These are phyloP conservation scores for Mugil cephalus DNA, from an alignment of 2,113 vertebrate genomes.

Conservation along the genomic window DNA sequence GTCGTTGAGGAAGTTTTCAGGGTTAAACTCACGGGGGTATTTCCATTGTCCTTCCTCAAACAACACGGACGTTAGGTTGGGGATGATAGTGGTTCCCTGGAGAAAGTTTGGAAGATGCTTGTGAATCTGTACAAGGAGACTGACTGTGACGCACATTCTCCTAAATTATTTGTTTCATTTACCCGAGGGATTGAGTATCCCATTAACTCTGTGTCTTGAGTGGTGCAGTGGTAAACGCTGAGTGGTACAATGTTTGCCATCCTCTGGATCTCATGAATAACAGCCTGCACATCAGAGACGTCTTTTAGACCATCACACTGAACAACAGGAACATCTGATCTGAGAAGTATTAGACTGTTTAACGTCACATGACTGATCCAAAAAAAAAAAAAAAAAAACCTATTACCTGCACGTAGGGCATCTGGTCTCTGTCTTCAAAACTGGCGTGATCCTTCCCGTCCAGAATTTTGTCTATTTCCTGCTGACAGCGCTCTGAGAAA, in stretches of 20 bases:
- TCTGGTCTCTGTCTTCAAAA: slow-evolving; percentile 60
- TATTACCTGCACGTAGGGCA: slow-evolving; percentile 55
- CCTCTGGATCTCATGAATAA: slow-evolving; percentile 72
- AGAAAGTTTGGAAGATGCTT: too few species aligned
- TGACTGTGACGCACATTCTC: too few species aligned
- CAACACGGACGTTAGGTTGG: slow-evolving; percentile 66
- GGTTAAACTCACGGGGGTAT: slow-evolving; percentile 69
- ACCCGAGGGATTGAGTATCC: slow-evolving; percentile 71
- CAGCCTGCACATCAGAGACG: slow-evolving; percentile 32
- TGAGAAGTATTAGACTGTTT: too few species aligned
- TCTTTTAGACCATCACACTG: neutral
- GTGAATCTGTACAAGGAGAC: too few species aligned
- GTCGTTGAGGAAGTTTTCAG: slow-evolving; percentile 76
- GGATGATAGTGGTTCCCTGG: slow-evolving; percentile 72
- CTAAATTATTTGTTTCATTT: neutral
- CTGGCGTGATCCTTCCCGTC: slow-evolving; percentile 26
- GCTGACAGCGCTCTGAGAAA: slow-evolving; percentile 46
- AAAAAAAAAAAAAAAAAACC: too few species aligned
- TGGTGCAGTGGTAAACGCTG: slow-evolving; percentile 51
- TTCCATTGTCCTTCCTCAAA: slow-evolving; percentile 76
- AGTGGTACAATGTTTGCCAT: slow-evolving; percentile 46
- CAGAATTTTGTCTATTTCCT: slow-evolving; percentile 49
- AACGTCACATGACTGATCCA: too few species aligned
- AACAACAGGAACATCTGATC: too few species aligned
- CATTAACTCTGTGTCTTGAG: slow-evolving; percentile 54